Evolutionary conservation across 2,888 invertebrate species (phyloP), one percentile per base, ranked within the genome.

Genomic region (Morpho helenor): DNA sequence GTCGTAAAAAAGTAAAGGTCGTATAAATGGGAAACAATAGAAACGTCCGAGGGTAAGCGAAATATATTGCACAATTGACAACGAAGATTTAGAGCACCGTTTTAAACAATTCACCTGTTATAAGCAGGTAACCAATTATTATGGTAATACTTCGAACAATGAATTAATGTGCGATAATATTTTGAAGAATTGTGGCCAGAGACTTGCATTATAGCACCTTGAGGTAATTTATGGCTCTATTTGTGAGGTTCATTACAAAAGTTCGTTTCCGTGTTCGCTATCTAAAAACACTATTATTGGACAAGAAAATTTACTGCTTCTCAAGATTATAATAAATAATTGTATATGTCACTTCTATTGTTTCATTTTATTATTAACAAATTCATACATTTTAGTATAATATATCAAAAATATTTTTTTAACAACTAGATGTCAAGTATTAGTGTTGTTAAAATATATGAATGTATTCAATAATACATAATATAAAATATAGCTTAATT

Each of bases 261-360:
- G 80, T 82, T 76, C 78, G 79, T 89, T 88, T 90, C 88, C 88
- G 84, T 87, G 84, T 87, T 84, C 80, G 84, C 83, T 84, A 86
- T 87, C 83, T 76, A 73, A 72, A 74, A 67, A 73, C 68, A 70
- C 77, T 87, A 87, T 88, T 87, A 72, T 80, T 79, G 75, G 84
- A 84, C 82, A 80, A 56, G 69, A 64, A 69, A 80, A 87, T 84
- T 85, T 86, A 85, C 79, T 72, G 71, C 79, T 69, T 66, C 72
- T 66, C 42, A 45, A 53, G 48, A 57, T 59, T 52, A 39, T 56
- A 56, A 49, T 48, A 62, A 57, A 60, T 58, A 57, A 10, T 40
- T 47, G 51, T 42, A 43, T 47, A 31, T 47, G 2, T 42, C n/a
- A 45, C 44, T 45, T 8, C 10, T 44, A 5, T 49, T 40, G 22